Evolutionary conservation across 2,888 invertebrate species (phyloP), one percentile per base, ranked within the genome.

Genomic region (Noctua janthina): DNA sequence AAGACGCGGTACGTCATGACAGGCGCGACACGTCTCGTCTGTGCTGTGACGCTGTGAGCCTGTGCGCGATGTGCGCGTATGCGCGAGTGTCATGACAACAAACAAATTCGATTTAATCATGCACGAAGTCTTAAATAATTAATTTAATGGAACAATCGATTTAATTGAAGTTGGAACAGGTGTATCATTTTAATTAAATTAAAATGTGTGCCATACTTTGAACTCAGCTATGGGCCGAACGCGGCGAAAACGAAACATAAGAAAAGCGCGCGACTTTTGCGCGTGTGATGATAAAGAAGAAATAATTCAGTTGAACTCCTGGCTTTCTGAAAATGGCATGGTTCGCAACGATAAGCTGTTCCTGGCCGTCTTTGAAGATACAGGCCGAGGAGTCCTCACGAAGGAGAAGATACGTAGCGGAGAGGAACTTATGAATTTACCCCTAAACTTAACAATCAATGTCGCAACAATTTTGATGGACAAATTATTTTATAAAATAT

Each of bases 351-450:
- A 97, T 29, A 96, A 97, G 82, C 93, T 98, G 39, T 94, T 94
- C 46, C 94, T 98, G n/a, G 96, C 97, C 13, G 90, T 96, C 79
- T 99, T 98, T 93, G 86, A 96, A 49, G 92, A 95, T 17, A 98
- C 98, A 10, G 99, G 98, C 15, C 97, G 99, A 78, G 99, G 99
- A 43, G 95, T 99, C 46, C 97, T 97, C 90, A 97, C 98, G 0
- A 97, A 97, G 90, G 96, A 94, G 87, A 94, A 93, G 67, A 96
- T 98, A 59, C 89, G 91, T 15, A 91, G 96, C 46, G 97, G 97
- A 74, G 98, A 98, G 89, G 95, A 97, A 86, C 93, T 98, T 20
- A 97, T 98, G 81, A 97, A 96, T 87, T 91, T 98, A 79, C 98
- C 98, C 4, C 92, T 97, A 49, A 95, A 97, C 88, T 93, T 97